These are phyloP conservation scores for Alitta virens DNA, from an alignment of 2,888 invertebrate species.

Conservation along the genomic window DNA sequence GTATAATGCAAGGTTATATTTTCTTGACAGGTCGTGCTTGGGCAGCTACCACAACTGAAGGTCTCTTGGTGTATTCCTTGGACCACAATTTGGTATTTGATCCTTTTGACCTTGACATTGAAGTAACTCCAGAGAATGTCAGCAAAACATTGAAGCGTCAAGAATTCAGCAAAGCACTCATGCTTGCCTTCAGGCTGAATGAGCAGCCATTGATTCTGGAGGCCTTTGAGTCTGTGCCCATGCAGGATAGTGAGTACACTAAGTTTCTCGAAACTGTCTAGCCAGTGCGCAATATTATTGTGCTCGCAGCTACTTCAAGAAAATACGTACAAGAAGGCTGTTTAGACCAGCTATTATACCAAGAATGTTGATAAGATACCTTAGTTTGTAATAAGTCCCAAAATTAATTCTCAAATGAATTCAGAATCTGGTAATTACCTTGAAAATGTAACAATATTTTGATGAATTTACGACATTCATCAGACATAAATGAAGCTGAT, in stretches of 20 bases:
- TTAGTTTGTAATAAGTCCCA: neutral
- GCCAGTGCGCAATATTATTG: neutral
- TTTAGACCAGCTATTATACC: neutral
- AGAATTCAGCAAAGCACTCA: slow-evolving; percentile 66
- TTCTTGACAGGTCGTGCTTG: slow-evolving; percentile 71
- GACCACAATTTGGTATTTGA: slow-evolving; percentile 80
- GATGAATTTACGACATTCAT: too few relatives aligned
- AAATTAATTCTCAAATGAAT: too few relatives aligned
- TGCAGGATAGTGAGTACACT: slow-evolving; percentile 68
- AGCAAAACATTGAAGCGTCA: slow-evolving; percentile 38
- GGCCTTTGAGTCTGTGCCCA: slow-evolving; percentile 79
- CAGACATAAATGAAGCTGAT: too few relatives aligned
- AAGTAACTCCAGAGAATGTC: slow-evolving; percentile 59
- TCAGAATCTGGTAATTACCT: too few relatives aligned
- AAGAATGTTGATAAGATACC: neutral
- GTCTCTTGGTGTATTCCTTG: slow-evolving; percentile 83
- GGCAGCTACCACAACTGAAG: slow-evolving; percentile 93
- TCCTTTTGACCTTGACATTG: slow-evolving; percentile 83
- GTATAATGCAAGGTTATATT: too few relatives aligned
- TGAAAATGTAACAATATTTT: too few relatives aligned
- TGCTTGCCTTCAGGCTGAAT: slow-evolving; percentile 82
- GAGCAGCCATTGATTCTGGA: slow-evolving; percentile 74
- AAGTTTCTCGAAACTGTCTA: neutral
- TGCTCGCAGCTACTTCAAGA: neutral
- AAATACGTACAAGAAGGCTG: neutral